These are phyloP conservation scores for Myanophis thanlyinensis DNA, from an alignment of 2,113 vertebrate species.

Conservation along the genomic window DNA sequence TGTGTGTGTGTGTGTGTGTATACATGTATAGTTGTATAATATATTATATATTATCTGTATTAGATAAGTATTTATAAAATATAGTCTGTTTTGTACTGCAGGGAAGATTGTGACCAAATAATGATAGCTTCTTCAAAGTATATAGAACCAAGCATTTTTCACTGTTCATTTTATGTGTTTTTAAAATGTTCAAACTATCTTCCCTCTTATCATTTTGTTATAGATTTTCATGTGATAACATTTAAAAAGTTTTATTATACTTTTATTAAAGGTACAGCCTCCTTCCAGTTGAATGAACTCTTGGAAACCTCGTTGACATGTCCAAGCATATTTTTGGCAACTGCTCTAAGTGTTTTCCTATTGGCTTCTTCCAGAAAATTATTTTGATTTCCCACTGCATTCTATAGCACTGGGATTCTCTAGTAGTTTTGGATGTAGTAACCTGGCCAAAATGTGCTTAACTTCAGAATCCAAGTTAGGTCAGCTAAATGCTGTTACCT, in stretches of 20 bases:
- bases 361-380: background rate
- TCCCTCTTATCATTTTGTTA: background rate
- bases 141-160: background rate
- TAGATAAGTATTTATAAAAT: background rate
- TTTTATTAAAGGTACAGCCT: background rate
- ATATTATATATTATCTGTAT: background rate
- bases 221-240: background rate
- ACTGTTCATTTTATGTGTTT: background rate
- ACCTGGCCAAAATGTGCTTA: background rate
- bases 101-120: background rate
- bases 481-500: background rate
- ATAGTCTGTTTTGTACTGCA: background rate
- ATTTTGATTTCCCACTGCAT: background rate
- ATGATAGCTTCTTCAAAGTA: background rate
- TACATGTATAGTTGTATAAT: too few species aligned
- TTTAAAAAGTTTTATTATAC: background rate
- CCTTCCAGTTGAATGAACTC: background rate
- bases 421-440: background rate
- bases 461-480: background rate
- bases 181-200: background rate
- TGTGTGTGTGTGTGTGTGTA: too few species aligned
- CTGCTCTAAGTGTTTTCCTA: background rate
- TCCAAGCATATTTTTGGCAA: background rate
- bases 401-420: background rate
- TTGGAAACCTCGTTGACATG: background rate